Conservation (phyloP, 1,140 invertebrate genomes). For the Delia radicum region DNA sequence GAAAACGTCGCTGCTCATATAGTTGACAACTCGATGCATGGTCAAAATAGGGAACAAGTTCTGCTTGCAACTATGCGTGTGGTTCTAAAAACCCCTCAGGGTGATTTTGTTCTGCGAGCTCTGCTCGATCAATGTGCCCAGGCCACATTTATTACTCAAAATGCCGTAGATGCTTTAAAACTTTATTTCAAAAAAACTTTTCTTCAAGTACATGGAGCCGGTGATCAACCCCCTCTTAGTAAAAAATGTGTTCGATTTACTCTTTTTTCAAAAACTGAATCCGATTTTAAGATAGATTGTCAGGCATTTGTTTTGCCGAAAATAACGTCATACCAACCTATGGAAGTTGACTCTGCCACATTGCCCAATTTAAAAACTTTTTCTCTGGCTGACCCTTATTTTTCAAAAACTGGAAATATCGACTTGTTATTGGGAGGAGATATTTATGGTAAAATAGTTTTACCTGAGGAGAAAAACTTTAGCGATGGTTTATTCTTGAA, state of each 20-base stretch:
- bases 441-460: background rate
- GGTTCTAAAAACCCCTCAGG: background rate
- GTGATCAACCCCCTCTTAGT: no score
- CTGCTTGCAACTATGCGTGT: background rate
- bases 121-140: background rate
- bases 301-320: background rate
- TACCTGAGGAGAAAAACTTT: background rate
- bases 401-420: background rate
- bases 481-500: background rate
- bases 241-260: background rate
- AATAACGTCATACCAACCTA: background rate
- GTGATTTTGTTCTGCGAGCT: background rate
- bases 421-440: background rate
- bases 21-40: background rate
- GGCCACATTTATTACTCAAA: background rate
- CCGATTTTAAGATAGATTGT: background rate
- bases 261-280: background rate
- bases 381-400: background rate
- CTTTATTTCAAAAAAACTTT: background rate
- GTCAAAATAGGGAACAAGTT: background rate
- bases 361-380: background rate
- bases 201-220: background rate
- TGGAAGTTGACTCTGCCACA: background rate
- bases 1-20: no score
- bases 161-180: background rate